phyloP scores from a whole-genome alignment of 2,797 vertebrate genomes.

The Zenarchopterus dispar region DNA sequence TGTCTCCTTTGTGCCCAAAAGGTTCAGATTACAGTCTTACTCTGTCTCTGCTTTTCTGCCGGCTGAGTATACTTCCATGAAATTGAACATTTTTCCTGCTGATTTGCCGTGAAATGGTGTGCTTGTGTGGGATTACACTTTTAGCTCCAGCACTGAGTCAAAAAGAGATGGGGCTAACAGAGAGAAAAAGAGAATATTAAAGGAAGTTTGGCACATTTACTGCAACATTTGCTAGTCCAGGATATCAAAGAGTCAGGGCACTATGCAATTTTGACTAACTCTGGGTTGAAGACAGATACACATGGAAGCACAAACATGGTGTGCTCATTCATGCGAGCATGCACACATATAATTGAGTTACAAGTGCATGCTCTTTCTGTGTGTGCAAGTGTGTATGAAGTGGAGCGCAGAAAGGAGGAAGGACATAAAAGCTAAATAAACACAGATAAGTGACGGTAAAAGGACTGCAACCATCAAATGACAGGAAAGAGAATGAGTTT shows the following conservation, averaged over 20 bases:
- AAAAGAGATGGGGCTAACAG: conserved; percentile 52
- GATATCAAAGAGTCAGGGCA: conserved; percentile 41
- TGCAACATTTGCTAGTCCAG: conserved; percentile 25
- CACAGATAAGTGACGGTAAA: conserved; percentile 61
- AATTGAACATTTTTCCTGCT: conserved; percentile 79
- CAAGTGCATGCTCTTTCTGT: conserved; percentile 21
- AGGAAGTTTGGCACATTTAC: conserved; percentile 36
- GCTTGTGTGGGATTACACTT: conserved; percentile 78
- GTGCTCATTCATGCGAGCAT: conserved; percentile 20
- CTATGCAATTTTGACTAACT: conserved; percentile 51
- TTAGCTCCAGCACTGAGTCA: conserved; percentile 57
- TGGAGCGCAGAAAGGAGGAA: conserved; percentile 62
- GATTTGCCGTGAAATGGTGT: conserved; percentile 82
- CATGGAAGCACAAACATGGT: conserved; percentile 53
- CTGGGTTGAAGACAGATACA: conserved; percentile 51
- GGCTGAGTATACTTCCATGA: conserved; percentile 71
- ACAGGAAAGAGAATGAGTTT: conserved; percentile 41
- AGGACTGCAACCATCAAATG: conserved; percentile 53
- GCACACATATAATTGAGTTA: conserved; percentile 35
- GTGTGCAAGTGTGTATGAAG: conserved; percentile 25
- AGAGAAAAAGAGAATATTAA: conserved; percentile 25
- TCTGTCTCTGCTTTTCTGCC: conserved; percentile 45
- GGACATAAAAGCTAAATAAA: conserved; percentile 73
- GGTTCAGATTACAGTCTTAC: conserved; percentile 21
- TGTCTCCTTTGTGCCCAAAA: conserved; percentile 21